These are phyloP conservation scores for Morone saxatilis DNA, from an alignment of 2,113 vertebrate species.

Conservation along the genomic window DNA sequence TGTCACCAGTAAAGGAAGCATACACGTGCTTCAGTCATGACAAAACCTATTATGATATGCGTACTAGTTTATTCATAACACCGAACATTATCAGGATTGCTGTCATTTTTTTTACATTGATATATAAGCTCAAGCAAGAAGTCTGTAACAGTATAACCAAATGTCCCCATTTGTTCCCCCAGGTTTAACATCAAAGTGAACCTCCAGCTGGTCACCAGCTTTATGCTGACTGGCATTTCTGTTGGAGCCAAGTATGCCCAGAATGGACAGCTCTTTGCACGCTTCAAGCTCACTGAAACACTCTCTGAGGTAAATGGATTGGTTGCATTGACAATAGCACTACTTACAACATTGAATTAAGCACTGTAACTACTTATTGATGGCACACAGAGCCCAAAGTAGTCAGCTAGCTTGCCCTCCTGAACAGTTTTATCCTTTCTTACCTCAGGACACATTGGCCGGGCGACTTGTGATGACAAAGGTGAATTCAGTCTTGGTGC, in stretches of 20 bases:
- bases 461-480: slow-evolving; percentile 99
- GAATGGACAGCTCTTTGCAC: slow-evolving; percentile 97
- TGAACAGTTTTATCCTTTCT: background rate
- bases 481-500: slow-evolving; percentile 96
- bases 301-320: slow-evolving; percentile 89
- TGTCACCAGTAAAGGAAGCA: background rate
- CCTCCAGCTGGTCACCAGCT: slow-evolving; percentile 97
- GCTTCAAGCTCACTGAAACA: slow-evolving; percentile 98
- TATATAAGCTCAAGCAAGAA: background rate
- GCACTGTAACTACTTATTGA: background rate
- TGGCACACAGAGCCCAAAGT: background rate
- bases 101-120: background rate
- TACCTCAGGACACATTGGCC: slow-evolving; percentile 91
- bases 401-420: background rate
- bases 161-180: slow-evolving; percentile 32
- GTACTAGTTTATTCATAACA: background rate
- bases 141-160: background rate
- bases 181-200: slow-evolving; percentile 99
- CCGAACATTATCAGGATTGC: background rate
- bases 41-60: background rate
- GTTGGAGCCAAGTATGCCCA: slow-evolving; percentile 98
- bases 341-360: background rate
- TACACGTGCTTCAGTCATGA: background rate
- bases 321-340: background rate
- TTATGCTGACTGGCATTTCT: slow-evolving; percentile 98